These are phyloP conservation scores for Emydoidea blandingii DNA, from an alignment of 2,797 vertebrate species.

Conservation along the genomic window DNA sequence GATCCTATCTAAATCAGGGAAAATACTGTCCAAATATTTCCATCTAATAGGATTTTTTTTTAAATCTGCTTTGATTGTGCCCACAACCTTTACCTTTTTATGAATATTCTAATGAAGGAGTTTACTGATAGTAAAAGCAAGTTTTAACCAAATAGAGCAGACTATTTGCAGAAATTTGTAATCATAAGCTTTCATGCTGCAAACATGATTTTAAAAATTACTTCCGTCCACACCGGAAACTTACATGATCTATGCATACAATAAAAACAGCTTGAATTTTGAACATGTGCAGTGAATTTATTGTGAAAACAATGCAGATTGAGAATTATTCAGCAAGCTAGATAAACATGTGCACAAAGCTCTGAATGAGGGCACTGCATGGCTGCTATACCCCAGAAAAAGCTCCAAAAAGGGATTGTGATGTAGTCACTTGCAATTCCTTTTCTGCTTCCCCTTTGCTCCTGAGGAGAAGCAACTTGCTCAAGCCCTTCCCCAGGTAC, in stretches of 20 bases:
- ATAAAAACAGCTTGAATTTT: neutral
- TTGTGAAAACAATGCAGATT: neutral
- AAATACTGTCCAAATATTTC: neutral
- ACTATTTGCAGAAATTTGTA: neutral
- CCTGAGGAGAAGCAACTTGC: neutral
- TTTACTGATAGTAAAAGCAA: neutral
- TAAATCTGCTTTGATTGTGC: neutral
- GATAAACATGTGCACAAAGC: neutral
- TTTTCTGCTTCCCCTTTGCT: neutral
- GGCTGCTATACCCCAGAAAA: neutral
- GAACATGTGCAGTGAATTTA: neutral
- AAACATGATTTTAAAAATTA: constrained; percentile 7
- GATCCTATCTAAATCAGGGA: neutral
- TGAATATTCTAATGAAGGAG: constrained; percentile 1
- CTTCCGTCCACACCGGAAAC: neutral
- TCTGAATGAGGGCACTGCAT: neutral
- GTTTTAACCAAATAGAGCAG: constrained; percentile 12
- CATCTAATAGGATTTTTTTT: constrained; percentile 25
- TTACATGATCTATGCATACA: neutral
- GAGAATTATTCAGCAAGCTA: neutral
- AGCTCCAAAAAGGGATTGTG: neutral
- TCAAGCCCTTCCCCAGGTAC: neutral
- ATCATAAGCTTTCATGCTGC: neutral
- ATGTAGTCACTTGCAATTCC: neutral
- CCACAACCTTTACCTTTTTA: neutral